Conservation (phyloP, 35 echinoderm and acorn worm species). For the Lytechinus pictus region DNA sequence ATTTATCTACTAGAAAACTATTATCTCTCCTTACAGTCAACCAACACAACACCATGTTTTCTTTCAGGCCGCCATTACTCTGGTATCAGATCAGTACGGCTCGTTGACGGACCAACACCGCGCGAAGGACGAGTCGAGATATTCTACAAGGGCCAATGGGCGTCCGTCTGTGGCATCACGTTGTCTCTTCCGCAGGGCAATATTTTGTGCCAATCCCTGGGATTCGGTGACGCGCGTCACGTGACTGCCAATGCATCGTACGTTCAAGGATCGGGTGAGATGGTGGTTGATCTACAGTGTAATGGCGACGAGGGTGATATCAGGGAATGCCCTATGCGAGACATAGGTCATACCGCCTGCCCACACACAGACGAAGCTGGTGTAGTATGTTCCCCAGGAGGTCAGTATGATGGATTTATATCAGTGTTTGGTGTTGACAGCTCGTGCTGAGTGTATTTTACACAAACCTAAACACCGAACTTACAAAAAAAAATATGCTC, state of each 20-base stretch:
- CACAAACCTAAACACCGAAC: too few relatives aligned
- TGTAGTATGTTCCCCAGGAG: neutral
- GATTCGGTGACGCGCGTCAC: neutral
- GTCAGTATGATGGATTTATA: neutral
- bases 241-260: neutral
- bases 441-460: too few relatives aligned
- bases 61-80: neutral
- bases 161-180: neutral
- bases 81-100: neutral
- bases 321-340: neutral
- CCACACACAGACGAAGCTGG: neutral
- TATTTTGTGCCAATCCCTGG: neutral
- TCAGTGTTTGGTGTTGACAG: too few relatives aligned
- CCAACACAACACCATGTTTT: neutral
- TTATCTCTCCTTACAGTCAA: neutral
- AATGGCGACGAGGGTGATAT: neutral
- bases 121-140: neutral
- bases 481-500: too few relatives aligned
- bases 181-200: neutral
- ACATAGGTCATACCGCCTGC: neutral
- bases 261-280: neutral
- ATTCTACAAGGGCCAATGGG: neutral
- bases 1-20: too few relatives aligned
- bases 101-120: neutral
- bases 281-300: neutral